These are phyloP conservation scores for Sebastes diploproa DNA, from an alignment of 2,797 vertebrate genomes.

Conservation along the genomic window DNA sequence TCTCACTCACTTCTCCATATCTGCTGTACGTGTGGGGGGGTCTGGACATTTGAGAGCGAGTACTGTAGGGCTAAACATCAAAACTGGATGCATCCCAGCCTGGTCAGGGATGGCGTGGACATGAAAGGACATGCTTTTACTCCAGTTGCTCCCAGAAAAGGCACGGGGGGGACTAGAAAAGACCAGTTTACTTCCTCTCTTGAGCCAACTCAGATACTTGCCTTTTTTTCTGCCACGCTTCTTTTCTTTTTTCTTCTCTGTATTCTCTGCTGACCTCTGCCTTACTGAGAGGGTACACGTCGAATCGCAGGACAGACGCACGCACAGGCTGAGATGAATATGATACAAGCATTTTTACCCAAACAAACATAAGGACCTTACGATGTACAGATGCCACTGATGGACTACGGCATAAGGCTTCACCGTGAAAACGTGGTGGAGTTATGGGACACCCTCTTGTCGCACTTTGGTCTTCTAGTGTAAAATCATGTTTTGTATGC, in stretches of 20 bases:
- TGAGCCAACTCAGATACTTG: slow-evolving; percentile 70
- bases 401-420: slow-evolving; percentile 43
- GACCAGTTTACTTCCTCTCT: slow-evolving; percentile 62
- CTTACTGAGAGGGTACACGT: slow-evolving; percentile 69
- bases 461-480: slow-evolving; percentile 73
- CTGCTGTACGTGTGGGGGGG: slow-evolving; percentile 36
- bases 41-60: slow-evolving; percentile 50
- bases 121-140: slow-evolving; percentile 49
- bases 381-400: slow-evolving; percentile 70
- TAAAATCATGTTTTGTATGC: slow-evolving; percentile 73
- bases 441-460: slow-evolving; percentile 53
- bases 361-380: slow-evolving; percentile 58
- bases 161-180: slow-evolving; percentile 41
- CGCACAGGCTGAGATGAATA: slow-evolving; percentile 50
- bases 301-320: slow-evolving; percentile 45
- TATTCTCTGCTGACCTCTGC: slow-evolving; percentile 76
- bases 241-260: slow-evolving; percentile 44
- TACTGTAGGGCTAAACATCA: slow-evolving; percentile 70
- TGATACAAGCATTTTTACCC: slow-evolving; percentile 47
- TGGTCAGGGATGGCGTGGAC: slow-evolving; percentile 42
- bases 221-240: slow-evolving; percentile 62
- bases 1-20: slow-evolving; percentile 61
- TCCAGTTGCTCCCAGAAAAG: slow-evolving; percentile 55
- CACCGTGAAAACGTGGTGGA: slow-evolving; percentile 41
- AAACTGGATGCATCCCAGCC: slow-evolving; percentile 53